A percentile compares a stretch with the other conserved stretches of the same genome.
Conservation (phyloP, 2,113 vertebrate genomes). For the Rhizomys pruinosus region DNA sequence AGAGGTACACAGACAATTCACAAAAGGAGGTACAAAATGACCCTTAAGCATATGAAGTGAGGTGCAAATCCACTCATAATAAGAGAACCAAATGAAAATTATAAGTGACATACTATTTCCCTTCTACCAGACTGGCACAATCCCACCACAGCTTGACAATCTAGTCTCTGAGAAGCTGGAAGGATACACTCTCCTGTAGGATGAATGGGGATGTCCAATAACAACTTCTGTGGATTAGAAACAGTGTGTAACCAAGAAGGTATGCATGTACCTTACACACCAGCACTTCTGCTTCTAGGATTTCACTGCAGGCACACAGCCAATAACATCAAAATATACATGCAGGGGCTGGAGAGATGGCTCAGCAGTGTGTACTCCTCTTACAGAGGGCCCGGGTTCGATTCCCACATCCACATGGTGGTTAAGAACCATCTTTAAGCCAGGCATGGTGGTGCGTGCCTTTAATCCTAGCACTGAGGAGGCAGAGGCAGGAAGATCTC, state of each 20-base stretch:
- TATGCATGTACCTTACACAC: neutral
- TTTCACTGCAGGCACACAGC: neutral
- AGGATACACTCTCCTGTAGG: neutral
- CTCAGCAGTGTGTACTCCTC: too few species aligned
- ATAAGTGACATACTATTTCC: neutral
- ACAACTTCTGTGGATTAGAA: neutral
- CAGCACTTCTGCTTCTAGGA: neutral
- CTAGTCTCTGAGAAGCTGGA: neutral
- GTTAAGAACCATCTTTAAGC: too few species aligned
- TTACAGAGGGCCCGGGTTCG: too few species aligned
- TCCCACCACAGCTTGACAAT: neutral
- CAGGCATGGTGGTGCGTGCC: too few species aligned
- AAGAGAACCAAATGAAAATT: slow-evolving; percentile 43
- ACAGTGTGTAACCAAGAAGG: neutral
- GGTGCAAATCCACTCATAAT: neutral
- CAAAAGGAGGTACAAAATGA: slow-evolving; percentile 30
- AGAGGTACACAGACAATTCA: neutral
- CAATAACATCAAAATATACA: neutral
- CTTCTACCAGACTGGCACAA: slow-evolving; percentile 21
- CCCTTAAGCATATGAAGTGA: slow-evolving; percentile 46
- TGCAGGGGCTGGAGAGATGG: too few species aligned
- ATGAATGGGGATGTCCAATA: neutral
- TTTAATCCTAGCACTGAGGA: too few species aligned
- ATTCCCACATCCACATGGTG: too few species aligned
- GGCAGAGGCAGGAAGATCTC: too few species aligned